Evolutionary conservation across 1,140 invertebrate species (phyloP), one percentile per base, ranked within the genome.

Genomic region (Metaphire vulgaris): DNA sequence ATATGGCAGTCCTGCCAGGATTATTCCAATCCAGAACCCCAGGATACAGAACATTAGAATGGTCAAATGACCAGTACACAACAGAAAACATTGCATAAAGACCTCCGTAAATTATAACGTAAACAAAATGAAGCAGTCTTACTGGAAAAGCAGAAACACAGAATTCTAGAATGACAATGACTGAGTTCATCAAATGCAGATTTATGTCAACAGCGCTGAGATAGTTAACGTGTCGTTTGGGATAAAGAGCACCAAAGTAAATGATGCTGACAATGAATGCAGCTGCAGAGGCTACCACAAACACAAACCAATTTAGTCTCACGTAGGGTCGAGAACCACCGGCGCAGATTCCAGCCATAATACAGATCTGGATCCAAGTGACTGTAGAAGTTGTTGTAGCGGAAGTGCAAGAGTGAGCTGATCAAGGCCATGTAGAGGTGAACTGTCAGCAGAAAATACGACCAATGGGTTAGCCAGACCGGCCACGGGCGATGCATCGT

Each of bases 401-500:
- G 73, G 69, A 29, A 64, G 33, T 15, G 34, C 15, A 79, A 6
- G 1, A 80, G 1, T 30, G 78, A 70, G 1, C 76, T 74, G 16
- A 82, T 33, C 32, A 77, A 78, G 68, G 82, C 79, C n/a, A 79
- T 2, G 1, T 75, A 31, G 16, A 83, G 74, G 72, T 82, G 82
- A 14, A 80, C 56, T 12, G 82, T 78, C 66, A 83, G 77, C 33
- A 81, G 32, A 33, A 78, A 70, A 75, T 82, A 83, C 14, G 82
- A 82, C 82, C 82, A 83, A 32, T 79, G 80, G 34, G 82, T 83
- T 33, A 83, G 75, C 64, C 78, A 83, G 12, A 80, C 80, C 6
- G 77, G 64, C 77, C 78, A 80, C 6, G 34, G 41, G 34, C 66
- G 33, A n/a, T 73, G 41, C 75, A 74, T 31, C 72, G 79, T 72